These are phyloP conservation scores for Jacana jacana DNA, from an alignment of 2,113 vertebrate species.

Conservation along the genomic window DNA sequence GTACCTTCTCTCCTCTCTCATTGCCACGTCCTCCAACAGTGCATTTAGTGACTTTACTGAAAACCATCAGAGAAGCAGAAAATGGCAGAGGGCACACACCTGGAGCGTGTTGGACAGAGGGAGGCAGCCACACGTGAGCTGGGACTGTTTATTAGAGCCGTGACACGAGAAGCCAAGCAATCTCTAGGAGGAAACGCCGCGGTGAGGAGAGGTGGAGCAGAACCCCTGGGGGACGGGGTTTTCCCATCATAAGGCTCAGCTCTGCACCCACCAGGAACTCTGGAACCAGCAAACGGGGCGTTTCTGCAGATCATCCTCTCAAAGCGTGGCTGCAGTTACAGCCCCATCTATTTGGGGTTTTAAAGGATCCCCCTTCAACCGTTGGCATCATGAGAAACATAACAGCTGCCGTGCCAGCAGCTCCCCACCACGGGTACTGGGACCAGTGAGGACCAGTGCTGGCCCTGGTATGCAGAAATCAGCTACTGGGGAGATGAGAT, in stretches of 20 bases:
- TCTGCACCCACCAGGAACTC: background rate
- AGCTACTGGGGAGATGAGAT: background rate
- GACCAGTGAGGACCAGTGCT: background rate
- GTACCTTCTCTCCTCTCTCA: background rate
- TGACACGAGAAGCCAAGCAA: background rate
- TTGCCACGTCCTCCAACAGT: background rate
- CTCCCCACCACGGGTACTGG: background rate
- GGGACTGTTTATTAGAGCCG: slow-evolving; percentile 13
- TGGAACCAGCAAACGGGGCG: background rate
- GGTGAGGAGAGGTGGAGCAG: background rate
- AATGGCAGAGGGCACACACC: background rate
- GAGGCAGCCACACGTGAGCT: background rate
- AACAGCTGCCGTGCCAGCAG: background rate
- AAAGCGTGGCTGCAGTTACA: background rate
- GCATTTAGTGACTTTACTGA: too few relatives aligned
- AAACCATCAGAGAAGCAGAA: too few relatives aligned
- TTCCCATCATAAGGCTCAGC: background rate
- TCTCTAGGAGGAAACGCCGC: background rate
- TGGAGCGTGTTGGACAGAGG: rapidly evolving
- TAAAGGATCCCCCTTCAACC: background rate
- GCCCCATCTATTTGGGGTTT: background rate
- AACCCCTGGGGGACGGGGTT: background rate
- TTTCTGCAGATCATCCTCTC: background rate
- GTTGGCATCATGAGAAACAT: rapidly evolving
- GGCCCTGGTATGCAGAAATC: background rate